Base-by-base conservation (phyloP, 2,797 vertebrate genomes). In the Nannoperca obscura region DNA sequence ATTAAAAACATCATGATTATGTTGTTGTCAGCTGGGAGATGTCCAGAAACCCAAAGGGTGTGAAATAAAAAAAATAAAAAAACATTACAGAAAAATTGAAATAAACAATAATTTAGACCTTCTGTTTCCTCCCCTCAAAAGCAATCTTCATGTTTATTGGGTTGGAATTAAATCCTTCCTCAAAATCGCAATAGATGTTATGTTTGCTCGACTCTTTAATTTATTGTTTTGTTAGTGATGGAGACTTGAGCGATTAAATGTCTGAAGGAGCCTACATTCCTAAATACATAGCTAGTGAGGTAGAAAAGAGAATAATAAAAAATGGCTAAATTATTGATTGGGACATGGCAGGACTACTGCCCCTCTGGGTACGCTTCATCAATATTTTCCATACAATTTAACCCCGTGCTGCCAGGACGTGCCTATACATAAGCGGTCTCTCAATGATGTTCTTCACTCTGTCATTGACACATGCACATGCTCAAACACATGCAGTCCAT, bases 311-410 rank as follows among this genome's bases (percentile, higher is more conserved):
- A 91, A 94, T 85, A 92, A 91, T 91, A 91, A 91, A 91, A 81
- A 68, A 93, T 81, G 78, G 78, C 83, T 94, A 74, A 91, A 92
- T 94, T 94, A 94, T 94, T 92, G 92, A 95, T 92, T 49, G 46
- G 69, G 76, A 94, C 92, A 92, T 92, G 93, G 91, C 91, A 91
- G 74, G 71, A 55, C 82, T 71, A 78, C 89, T 36, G 60, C 87
- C 81, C 89, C 83, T 85, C 74, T 75, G 91, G 90, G 91, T 63
- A 57, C 80, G 85, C 92, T 91, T 91, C 86, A 92, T 95, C 92
- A 94, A 93, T 93, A 94, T 92, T 93, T 93, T 91, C 91, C 89
- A 92, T 93, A 87, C 88, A 92, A 91, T 94, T 95, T 93, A 94
- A 93, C 91, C 85, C 76, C 58, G 82, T 69, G 75, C 83, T 83